Evolutionary conservation across 2,888 invertebrate genomes (phyloP), one percentile per base, ranked within the genome.

Genomic region (Thyatira batis): DNA sequence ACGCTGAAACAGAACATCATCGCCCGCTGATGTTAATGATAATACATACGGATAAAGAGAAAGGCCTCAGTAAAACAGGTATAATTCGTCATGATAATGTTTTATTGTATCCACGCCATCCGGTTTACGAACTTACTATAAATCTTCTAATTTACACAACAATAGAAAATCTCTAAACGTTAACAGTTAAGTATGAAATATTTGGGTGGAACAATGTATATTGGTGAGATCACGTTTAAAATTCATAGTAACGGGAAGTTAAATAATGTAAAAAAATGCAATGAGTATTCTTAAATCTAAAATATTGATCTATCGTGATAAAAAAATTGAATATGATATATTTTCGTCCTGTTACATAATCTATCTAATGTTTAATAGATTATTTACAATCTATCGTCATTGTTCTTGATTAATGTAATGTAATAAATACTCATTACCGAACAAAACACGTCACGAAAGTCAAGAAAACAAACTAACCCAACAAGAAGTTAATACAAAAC

Each of bases 1-100:
- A 51, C 58, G 66, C 65, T 71, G 69, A 66, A 72, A 73, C 65
- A 67, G 63, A 59, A 58, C 68, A 67, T 65, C 66, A 67, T 53
- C 61, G 61, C 56, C 60, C 63, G 70, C 39, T 39, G 39, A 39
- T 39, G 39, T 39, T 39, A 53, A 71, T 69, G 67, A 78, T 78
- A 76, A 72, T 61, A 69, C 58, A 57, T 58, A 25, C 53, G 43
- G 45, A 63, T 60, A 44, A 54, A 62, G 56, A 67, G 63, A 69
- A 67, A 66, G 48, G 46, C 48, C 17, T 10, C 17, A 20, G 45
- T 25, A 46, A 25, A 46, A 46, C 45, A 46, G 45, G 45, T 46
- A 25, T 25, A 46, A 46, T 46, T 46, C 45, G 45, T 46, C 45
- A 46, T 46, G 45, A 23, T 25, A 46, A 23, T n/a, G 25, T 46